Evolutionary conservation across 2,888 invertebrate genomes (phyloP).

Genomic region (Drosophila colorata): DNA sequence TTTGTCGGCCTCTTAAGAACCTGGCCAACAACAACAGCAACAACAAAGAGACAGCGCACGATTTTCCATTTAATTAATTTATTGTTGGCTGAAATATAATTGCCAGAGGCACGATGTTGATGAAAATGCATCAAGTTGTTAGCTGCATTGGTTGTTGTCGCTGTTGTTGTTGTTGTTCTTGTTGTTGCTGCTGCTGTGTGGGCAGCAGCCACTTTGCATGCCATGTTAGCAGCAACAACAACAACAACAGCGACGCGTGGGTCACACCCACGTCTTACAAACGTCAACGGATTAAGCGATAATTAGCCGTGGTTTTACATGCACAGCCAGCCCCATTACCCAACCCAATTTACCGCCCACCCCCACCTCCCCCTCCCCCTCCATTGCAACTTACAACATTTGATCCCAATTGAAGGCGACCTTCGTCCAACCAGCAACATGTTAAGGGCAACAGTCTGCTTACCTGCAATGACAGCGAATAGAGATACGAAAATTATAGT

Average conservation of each 20-base stretch:
- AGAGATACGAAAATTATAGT: slow-evolving; percentile 14
- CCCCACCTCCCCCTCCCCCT: background rate
- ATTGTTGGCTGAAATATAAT: slow-evolving; percentile 69
- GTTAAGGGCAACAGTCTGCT: slow-evolving; percentile 29
- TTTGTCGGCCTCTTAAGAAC: slow-evolving; percentile 71
- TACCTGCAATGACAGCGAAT: slow-evolving; percentile 52
- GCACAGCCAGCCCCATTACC: slow-evolving; percentile 4
- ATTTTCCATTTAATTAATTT: slow-evolving; percentile 80
- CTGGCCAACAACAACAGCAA: slow-evolving; percentile 12
- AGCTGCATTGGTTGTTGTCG: slow-evolving; percentile 27
- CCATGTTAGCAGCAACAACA: slow-evolving; percentile 28
- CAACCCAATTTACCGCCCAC: background rate
- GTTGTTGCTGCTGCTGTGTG: slow-evolving; percentile 34
- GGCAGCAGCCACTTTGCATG: slow-evolving; percentile 47
- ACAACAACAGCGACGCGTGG: slow-evolving; percentile 45
- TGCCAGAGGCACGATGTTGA: slow-evolving; percentile 71
- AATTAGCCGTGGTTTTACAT: slow-evolving; percentile 62
- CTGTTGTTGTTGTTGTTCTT: slow-evolving; percentile 14
- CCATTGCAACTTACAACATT: slow-evolving; percentile 21
- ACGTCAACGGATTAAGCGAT: slow-evolving; percentile 37
- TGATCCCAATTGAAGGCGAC: slow-evolving; percentile 7
- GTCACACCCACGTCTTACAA: slow-evolving; percentile 65
- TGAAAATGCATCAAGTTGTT: slow-evolving; percentile 62
- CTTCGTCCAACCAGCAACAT: slow-evolving; percentile 9
- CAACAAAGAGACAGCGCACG: slow-evolving; percentile 64